These are phyloP conservation scores for Epiblema foenella DNA, from an alignment of 2,888 invertebrate species.

Conservation along the genomic window DNA sequence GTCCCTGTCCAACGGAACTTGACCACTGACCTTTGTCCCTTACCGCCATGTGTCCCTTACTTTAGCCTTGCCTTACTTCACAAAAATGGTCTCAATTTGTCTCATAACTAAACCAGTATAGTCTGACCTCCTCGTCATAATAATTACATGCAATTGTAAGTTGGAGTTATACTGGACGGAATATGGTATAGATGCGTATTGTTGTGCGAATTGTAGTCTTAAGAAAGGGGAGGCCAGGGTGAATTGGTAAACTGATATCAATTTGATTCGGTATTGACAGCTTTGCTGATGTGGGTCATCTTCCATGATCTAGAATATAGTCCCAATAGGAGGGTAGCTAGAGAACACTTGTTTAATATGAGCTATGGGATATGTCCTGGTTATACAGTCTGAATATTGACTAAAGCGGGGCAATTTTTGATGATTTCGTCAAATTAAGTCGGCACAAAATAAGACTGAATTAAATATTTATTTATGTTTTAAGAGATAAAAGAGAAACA, in stretches of 20 bases:
- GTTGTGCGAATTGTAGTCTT: neutral
- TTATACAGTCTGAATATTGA: neutral
- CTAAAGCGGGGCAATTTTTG: no score
- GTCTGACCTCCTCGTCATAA: neutral
- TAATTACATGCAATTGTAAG: neutral
- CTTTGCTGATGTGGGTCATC: slow-evolving; percentile 34
- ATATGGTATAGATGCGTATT: neutral
- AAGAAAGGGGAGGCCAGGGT: slow-evolving; percentile 5
- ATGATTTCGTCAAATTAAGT: no score
- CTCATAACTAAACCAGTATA: no score
- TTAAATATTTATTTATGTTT: no score
- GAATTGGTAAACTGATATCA: slow-evolving; percentile 29
- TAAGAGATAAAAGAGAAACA: no score
- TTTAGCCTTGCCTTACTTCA: neutral
- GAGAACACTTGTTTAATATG: neutral
- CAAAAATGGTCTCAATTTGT: neutral
- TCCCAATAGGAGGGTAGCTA: neutral
- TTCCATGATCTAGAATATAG: slow-evolving; percentile 1
- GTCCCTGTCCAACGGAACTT: neutral
- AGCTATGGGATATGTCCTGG: neutral
- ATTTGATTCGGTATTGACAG: slow-evolving; percentile 39
- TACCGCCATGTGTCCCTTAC: neutral
- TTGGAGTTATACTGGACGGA: neutral
- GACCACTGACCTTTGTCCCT: slow-evolving; percentile 16
- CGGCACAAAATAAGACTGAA: no score